These are phyloP conservation scores for Octopus bimaculoides DNA, from an alignment of 1,140 invertebrate genomes.

Conservation along the genomic window DNA sequence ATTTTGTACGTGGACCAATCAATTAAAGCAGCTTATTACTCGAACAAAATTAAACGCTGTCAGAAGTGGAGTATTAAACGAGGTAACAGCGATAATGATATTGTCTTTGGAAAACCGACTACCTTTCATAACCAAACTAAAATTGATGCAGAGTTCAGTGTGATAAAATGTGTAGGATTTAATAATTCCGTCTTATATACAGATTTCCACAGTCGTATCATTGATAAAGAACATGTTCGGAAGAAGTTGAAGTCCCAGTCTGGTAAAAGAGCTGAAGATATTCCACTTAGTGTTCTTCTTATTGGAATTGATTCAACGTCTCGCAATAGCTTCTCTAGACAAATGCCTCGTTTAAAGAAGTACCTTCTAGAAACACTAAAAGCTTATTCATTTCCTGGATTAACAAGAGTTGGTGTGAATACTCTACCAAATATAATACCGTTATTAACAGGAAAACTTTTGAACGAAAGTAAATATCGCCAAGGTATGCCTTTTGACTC, in stretches of 20 bases:
- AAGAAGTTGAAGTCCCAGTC: constrained; percentile 18
- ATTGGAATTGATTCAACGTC: constrained; percentile 82
- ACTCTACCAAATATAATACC: constrained; percentile 56
- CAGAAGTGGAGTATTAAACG: no score
- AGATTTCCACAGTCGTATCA: constrained; percentile 57
- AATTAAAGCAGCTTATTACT: no score
- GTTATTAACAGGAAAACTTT: constrained; percentile 49
- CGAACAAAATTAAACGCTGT: no score
- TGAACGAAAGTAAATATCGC: constrained; percentile 52
- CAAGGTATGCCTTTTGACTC: constrained; percentile 54
- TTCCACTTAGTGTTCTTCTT: constrained; percentile 65
- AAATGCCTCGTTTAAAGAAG: constrained; percentile 71
- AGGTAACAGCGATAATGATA: no score
- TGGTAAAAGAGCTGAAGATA: constrained; percentile 25
- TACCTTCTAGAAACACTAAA: constrained; percentile 58
- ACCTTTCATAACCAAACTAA: no score
- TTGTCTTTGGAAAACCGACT: no score
- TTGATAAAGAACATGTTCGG: constrained; percentile 43
- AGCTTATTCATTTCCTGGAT: constrained; percentile 48
- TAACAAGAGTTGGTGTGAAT: constrained; percentile 40
- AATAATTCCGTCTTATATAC: constrained; percentile 39
- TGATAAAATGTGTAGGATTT: no score
- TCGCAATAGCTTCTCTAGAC: constrained; percentile 77
- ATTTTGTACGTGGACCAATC: constrained; percentile 33
- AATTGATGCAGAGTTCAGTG: no score